A percentile compares a stretch with the other conserved stretches of the same genome.
These are phyloP conservation scores for Rhagoletis pomonella DNA, from an alignment of 1,140 invertebrate species.

Conservation along the genomic window DNA sequence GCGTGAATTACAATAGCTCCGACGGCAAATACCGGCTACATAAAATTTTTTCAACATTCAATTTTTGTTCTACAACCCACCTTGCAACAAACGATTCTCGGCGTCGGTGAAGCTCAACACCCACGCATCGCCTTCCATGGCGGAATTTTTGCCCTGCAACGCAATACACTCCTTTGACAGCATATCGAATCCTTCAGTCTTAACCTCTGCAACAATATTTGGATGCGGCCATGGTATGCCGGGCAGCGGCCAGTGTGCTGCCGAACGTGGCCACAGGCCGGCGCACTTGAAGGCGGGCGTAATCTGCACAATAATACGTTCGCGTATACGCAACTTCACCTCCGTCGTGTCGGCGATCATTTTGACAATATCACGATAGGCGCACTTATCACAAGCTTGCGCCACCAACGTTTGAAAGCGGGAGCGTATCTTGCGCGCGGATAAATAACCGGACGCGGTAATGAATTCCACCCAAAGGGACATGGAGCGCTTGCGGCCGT, in stretches of 20 bases:
- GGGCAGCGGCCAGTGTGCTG: constrained; percentile 93
- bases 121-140: constrained; percentile 97
- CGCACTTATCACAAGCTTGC: constrained; percentile 95
- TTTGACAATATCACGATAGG: constrained; percentile 94
- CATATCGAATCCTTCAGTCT: constrained; percentile 95
- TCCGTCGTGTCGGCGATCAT: constrained; percentile 96
- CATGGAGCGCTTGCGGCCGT: constrained; percentile 96
- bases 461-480: constrained; percentile 99
- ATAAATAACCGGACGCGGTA: constrained; percentile 95
- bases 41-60: background rate
- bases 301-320: constrained; percentile 93
- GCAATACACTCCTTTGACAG: constrained; percentile 89
- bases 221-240: constrained; percentile 93
- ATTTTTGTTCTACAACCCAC: constrained; percentile 74
- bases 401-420: constrained; percentile 95
- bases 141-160: constrained; percentile 89
- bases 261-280: constrained; percentile 94
- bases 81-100: constrained; percentile 88
- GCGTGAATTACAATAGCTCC: background rate
- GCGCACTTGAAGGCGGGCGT: constrained; percentile 96
- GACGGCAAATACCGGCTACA: background rate
- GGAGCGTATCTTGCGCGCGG: constrained; percentile 94
- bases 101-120: constrained; percentile 92
- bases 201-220: constrained; percentile 92
- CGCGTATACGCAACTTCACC: constrained; percentile 89